Conservation (phyloP, 1,140 invertebrate genomes). For the Helicoverpa zea region DNA sequence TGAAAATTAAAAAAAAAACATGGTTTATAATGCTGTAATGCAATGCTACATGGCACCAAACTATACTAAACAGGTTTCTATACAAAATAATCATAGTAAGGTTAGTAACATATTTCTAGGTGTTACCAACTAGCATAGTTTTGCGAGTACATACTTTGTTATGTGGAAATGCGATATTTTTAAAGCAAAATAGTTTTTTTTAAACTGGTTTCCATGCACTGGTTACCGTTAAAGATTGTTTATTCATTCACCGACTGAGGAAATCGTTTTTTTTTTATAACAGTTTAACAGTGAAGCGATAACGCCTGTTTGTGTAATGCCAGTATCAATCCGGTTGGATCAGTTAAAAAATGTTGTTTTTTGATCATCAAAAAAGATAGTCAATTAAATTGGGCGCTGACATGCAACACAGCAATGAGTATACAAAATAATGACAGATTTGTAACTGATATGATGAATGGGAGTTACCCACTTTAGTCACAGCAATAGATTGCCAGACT, state of each 20-base stretch:
- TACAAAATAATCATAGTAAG: neutral
- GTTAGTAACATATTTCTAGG: neutral
- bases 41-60: neutral
- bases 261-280: constrained; percentile 32
- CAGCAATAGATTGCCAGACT: neutral
- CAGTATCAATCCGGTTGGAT: constrained; percentile 20
- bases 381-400: neutral
- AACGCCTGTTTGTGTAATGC: constrained; percentile 9
- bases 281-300: constrained; percentile 4
- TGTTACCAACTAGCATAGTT: neutral
- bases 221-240: constrained; percentile 15
- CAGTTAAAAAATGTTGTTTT: constrained; percentile 1
- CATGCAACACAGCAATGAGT: neutral
- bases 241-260: constrained; percentile 40
- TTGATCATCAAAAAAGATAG: neutral
- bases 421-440: neutral
- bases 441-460: constrained; percentile 12
- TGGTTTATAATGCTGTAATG: neutral
- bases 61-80: neutral
- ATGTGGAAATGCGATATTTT: constrained; percentile 21
- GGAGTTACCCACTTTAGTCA: neutral
- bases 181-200: neutral
- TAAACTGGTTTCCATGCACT: constrained; percentile 27
- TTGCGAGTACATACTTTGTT: neutral
- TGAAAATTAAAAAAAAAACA: constrained; percentile 62